These are phyloP conservation scores for Acronicta alni DNA, from an alignment of 2,888 invertebrate species.

Conservation along the genomic window DNA sequence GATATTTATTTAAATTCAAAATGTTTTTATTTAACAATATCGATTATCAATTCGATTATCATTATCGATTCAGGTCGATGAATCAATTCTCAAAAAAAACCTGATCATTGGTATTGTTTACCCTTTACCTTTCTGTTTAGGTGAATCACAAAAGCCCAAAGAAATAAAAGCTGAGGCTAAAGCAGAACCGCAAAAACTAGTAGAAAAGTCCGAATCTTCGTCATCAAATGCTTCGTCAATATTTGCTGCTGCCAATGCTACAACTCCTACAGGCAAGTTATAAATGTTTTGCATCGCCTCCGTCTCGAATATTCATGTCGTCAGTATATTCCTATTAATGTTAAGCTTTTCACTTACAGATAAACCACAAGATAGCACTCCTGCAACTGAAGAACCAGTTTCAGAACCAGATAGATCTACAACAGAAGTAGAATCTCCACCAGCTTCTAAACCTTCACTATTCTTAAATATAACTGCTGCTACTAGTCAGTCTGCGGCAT, in stretches of 20 bases:
- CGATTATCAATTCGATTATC: no score
- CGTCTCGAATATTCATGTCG: not conserved
- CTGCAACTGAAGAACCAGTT: slow-evolving; percentile 40
- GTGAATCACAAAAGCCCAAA: slow-evolving; percentile 54
- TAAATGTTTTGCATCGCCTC: not conserved
- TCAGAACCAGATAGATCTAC: slow-evolving; percentile 30
- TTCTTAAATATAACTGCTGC: slow-evolving; percentile 43
- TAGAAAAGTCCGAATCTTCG: slow-evolving; percentile 49
- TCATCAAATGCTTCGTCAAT: slow-evolving; percentile 61
- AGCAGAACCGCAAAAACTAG: slow-evolving; percentile 49
- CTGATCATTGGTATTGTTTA: no score
- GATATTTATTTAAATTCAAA: not conserved
- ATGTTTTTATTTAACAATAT: no score
- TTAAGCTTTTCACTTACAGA: slow-evolving; percentile 55
- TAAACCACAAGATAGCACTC: slow-evolving; percentile 50
- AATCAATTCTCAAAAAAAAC: no score
- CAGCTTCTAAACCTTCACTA: slow-evolving; percentile 40
- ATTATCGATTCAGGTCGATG: no score
- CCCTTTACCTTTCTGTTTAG: slow-evolving; percentile 37
- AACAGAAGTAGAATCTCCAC: slow-evolving; percentile 23
- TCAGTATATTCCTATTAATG: not conserved
- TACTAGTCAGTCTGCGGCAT: slow-evolving; percentile 58
- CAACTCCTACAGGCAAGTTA: slow-evolving; percentile 31
- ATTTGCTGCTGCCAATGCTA: slow-evolving; percentile 61
- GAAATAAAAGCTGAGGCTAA: slow-evolving; percentile 56